Conservation (phyloP, 2,797 vertebrate genomes). For the Brachyalestes nurse region DNA sequence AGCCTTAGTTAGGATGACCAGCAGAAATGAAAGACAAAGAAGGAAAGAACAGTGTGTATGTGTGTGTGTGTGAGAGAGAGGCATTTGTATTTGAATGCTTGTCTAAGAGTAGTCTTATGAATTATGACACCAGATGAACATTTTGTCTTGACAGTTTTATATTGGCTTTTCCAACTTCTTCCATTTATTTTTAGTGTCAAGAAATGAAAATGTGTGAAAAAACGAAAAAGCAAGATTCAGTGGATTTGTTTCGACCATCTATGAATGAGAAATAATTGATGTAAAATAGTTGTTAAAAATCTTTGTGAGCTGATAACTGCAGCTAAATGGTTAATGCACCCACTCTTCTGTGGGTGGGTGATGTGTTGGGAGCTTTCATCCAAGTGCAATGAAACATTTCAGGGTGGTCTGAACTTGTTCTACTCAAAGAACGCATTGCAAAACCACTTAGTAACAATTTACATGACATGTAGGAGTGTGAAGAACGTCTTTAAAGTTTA, state of each 20-base stretch:
- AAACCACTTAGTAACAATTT: too few species aligned
- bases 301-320: too few species aligned
- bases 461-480: too few species aligned
- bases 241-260: too few species aligned
- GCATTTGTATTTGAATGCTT: background rate
- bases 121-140: too few species aligned
- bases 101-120: too few species aligned
- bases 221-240: too few species aligned
- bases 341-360: conserved; percentile 5
- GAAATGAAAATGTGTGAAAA: too few species aligned
- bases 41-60: conserved; percentile 14
- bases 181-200: too few species aligned
- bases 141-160: too few species aligned
- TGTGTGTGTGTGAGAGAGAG: background rate
- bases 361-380: background rate
- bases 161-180: too few species aligned
- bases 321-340: background rate
- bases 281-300: background rate
- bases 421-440: background rate
- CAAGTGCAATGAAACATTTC: background rate
- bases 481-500: too few species aligned
- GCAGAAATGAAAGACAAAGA: conserved; percentile 8
- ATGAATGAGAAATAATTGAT: background rate
- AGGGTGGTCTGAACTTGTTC: background rate
- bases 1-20: conserved; percentile 53